Conservation (phyloP, 2,797 vertebrate genomes). For the Parauchenoglanis punctatus region DNA sequence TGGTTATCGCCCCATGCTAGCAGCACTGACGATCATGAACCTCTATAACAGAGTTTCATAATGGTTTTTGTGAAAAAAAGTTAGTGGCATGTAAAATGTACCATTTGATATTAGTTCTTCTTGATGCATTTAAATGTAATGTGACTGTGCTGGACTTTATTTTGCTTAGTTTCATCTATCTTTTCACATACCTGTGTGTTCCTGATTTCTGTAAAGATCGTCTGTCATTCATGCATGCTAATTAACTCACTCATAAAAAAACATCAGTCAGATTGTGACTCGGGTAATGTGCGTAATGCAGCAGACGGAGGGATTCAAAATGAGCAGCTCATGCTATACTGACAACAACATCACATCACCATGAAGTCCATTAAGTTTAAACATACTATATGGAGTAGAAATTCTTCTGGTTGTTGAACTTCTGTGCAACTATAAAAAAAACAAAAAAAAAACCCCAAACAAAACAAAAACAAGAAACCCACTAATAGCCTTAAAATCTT, state of each 20-base stretch:
- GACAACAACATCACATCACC: not conserved
- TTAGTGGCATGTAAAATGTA: not conserved
- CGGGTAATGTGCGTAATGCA: not conserved
- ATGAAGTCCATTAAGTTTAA: not conserved
- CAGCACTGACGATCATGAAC: not conserved
- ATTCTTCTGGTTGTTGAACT: not conserved
- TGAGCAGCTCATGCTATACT: not conserved
- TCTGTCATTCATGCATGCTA: not conserved
- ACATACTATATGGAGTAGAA: not conserved
- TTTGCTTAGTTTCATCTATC: not conserved
- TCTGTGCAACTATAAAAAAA: not conserved
- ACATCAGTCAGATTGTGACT: not conserved
- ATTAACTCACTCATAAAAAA: not conserved
- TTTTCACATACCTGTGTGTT: not conserved
- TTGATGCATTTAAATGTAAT: not conserved
- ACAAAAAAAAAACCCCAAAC: not conserved
- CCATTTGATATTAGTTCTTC: not conserved
- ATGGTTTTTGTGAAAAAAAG: not conserved
- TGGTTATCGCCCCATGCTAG: not conserved
- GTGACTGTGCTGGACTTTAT: not conserved
- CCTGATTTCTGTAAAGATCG: not conserved
- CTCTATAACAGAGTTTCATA: not conserved
- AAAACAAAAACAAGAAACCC: too few species aligned
- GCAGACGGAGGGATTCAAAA: not conserved
- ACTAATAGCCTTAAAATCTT: too few species aligned